Evolutionary conservation across 2,113 vertebrate species (phyloP).

Genomic region (Bos taurus): DNA sequence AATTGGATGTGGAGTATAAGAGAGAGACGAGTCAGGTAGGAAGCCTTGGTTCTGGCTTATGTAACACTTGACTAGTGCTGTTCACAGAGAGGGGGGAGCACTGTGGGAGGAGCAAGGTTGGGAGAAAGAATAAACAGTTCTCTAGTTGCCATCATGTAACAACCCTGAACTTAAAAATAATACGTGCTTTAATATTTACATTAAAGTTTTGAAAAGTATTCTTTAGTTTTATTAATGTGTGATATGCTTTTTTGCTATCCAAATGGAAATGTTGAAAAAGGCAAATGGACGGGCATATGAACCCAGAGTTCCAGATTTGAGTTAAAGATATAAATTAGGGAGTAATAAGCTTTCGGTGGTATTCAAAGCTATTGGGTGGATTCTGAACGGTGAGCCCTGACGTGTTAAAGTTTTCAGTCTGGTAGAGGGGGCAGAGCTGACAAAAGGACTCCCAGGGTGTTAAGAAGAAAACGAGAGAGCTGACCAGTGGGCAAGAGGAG

Average conservation of each 20-base stretch:
- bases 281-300: background rate
- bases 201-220: background rate
- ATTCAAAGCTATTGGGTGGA: background rate
- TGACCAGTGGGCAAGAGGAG: background rate
- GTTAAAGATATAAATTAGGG: background rate
- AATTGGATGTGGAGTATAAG: too few species aligned
- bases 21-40: too few species aligned
- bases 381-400: background rate
- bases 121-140: background rate
- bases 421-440: background rate
- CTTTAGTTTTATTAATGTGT: background rate
- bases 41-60: background rate
- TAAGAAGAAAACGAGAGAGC: background rate
- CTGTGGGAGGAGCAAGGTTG: too few species aligned
- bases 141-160: background rate
- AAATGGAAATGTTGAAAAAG: background rate
- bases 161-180: background rate
- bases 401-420: background rate
- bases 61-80: accelerated
- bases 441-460: background rate
- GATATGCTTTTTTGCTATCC: background rate
- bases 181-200: background rate
- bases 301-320: background rate
- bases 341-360: accelerated
- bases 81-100: accelerated